Evolutionary conservation across 2,888 invertebrate species (phyloP).

Genomic region (Anoplius nigerrimus): DNA sequence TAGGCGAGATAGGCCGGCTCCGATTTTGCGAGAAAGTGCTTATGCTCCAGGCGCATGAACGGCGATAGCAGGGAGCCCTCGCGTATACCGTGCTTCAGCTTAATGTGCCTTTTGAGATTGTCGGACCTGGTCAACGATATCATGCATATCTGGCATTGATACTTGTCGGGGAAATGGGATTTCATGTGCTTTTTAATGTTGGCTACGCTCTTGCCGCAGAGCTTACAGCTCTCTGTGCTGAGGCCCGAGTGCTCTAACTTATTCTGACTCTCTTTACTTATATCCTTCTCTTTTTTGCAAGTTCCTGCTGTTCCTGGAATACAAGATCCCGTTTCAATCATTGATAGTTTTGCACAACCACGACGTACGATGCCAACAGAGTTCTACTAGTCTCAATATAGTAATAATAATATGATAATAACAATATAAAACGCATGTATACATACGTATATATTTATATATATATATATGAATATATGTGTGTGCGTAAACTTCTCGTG

Average conservation of each 20-base stretch:
- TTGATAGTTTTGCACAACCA: slow-evolving; percentile 13
- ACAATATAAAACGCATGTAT: slow-evolving; percentile 4
- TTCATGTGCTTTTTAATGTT: slow-evolving; percentile 75
- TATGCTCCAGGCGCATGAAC: slow-evolving; percentile 68
- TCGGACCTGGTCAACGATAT: slow-evolving; percentile 76
- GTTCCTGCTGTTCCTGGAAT: slow-evolving; percentile 73
- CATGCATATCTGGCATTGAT: slow-evolving; percentile 75
- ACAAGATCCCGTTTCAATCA: slow-evolving; percentile 69
- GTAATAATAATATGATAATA: slow-evolving; percentile 19
- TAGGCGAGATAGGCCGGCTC: slow-evolving; percentile 68
- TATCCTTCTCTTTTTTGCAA: slow-evolving; percentile 71
- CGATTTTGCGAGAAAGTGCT: slow-evolving; percentile 69
- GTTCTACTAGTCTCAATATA: slow-evolving; percentile 54
- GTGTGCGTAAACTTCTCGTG: slow-evolving; percentile 3
- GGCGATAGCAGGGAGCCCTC: slow-evolving; percentile 68
- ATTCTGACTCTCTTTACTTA: slow-evolving; percentile 69
- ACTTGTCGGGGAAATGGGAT: slow-evolving; percentile 74
- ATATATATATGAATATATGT: slow-evolving; percentile 18
- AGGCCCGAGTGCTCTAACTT: slow-evolving; percentile 68
- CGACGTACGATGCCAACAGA: slow-evolving; percentile 50
- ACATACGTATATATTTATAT: background rate
- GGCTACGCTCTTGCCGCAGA: slow-evolving; percentile 74
- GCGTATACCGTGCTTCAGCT: slow-evolving; percentile 74
- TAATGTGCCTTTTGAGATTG: slow-evolving; percentile 76
- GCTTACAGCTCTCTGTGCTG: slow-evolving; percentile 72